These are phyloP conservation scores for Teleiodes luculella DNA, from an alignment of 2,888 invertebrate genomes.

Conservation along the genomic window DNA sequence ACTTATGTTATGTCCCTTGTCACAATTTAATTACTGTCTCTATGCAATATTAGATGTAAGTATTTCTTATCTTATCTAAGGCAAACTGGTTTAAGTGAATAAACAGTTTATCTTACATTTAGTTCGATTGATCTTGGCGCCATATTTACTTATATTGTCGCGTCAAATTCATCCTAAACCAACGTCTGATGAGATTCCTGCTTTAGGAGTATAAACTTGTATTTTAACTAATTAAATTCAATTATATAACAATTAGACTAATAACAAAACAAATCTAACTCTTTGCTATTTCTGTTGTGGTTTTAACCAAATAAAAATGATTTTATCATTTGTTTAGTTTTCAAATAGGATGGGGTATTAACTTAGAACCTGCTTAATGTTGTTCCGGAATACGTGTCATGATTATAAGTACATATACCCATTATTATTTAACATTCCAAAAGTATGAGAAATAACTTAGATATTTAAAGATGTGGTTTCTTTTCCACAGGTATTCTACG, in stretches of 20 bases:
- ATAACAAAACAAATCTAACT: background rate
- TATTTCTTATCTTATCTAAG: background rate
- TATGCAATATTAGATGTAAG: too few relatives aligned
- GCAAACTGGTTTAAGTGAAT: background rate
- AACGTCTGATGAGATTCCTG: background rate
- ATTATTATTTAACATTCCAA: too few relatives aligned
- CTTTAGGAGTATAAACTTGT: background rate
- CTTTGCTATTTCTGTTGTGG: slow-evolving; percentile 3
- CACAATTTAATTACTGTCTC: too few relatives aligned
- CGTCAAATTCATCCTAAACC: background rate
- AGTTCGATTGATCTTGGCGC: background rate
- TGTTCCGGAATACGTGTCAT: background rate
- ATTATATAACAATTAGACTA: slow-evolving; percentile 6
- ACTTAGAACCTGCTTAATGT: background rate
- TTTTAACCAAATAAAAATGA: background rate
- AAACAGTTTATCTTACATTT: too few relatives aligned
- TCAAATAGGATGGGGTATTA: background rate
- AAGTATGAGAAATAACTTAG: too few relatives aligned
- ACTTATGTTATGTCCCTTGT: too few relatives aligned
- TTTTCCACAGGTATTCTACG: too few relatives aligned
- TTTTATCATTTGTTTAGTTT: background rate
- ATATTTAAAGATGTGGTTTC: too few relatives aligned
- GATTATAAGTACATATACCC: too few relatives aligned
- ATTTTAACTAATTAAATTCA: background rate
- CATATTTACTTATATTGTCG: background rate